Percentiles rank a stretch among this genome's conserved stretches.
Conservation (phyloP, 2,797 vertebrate species). For the Mormyrus proboscirostris region DNA sequence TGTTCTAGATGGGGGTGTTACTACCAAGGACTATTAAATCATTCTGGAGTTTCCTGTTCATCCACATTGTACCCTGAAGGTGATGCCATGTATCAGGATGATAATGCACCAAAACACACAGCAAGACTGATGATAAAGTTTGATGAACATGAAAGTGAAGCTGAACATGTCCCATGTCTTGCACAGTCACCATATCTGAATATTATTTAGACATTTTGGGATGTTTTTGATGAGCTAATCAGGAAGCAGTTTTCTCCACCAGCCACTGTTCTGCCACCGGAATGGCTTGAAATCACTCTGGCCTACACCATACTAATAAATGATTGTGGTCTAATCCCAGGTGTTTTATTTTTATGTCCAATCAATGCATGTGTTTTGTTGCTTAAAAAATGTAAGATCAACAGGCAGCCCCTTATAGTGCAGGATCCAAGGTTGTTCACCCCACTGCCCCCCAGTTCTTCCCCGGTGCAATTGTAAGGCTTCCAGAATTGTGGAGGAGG, state of each 20-base stretch:
- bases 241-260: background rate
- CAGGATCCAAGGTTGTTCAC: background rate
- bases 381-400: background rate
- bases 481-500: background rate
- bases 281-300: background rate
- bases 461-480: background rate
- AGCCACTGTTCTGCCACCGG: background rate
- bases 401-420: background rate
- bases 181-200: background rate
- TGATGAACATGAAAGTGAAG: background rate
- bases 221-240: background rate
- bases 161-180: background rate
- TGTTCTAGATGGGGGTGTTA: no score
- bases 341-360: background rate
- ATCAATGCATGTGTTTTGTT: background rate
- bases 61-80: no score
- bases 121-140: background rate
- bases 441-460: background rate
- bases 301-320: background rate
- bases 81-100: background rate
- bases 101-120: background rate
- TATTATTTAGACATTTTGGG: background rate
- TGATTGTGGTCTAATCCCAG: background rate
- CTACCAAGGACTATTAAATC: no score
- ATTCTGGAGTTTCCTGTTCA: no score